Evolutionary conservation across 1,140 invertebrate genomes (phyloP), one percentile per base, ranked within the genome.

Genomic region (Venturia canescens): DNA sequence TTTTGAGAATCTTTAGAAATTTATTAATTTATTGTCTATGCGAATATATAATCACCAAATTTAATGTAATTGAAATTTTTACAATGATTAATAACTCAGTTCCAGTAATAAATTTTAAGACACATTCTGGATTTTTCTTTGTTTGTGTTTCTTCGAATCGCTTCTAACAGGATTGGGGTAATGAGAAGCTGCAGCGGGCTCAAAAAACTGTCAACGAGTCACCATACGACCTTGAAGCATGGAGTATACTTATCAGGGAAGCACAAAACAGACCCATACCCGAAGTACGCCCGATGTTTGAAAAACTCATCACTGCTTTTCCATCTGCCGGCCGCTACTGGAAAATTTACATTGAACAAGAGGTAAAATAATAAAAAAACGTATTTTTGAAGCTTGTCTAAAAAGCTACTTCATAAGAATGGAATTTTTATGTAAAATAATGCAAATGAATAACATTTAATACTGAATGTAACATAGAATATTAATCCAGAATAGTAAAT

Each of bases 281-380:
- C 80, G 97, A 99, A 91, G 97, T 98, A 13, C 93, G 98, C 67
- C 93, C 95, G 13, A 94, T 99, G 79, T 99, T 99, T 90, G 99
- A 99, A 92, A 96, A 96, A 86, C 93, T 99, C 1, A 97, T 99
- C 0, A 92, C 93, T 18, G 97, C 98, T 21, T 99, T 99, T 90
- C 98, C 98, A 7, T 99, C 98, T 48, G 97, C 98, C 60, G 99
- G 98, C 1, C 94, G 98, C 81, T 99, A 98, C 91, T 99, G 99
- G 99, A 99, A 99, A 93, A 97, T 99, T 83, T 99, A 99, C 92
- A 99, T 99, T 87, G 99, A 99, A 92, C 98, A 99, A 93, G 99
- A 99, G 96, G 97, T 98, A 93, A 84, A 21, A 66, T 15, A 13
- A 23, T 21, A 26, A 6, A 74, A 79, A 69, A 78, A 67, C 34